Evolutionary conservation across 1,140 invertebrate genomes (phyloP), one percentile per base, ranked within the genome.

Genomic region (Anoplophora glabripennis): DNA sequence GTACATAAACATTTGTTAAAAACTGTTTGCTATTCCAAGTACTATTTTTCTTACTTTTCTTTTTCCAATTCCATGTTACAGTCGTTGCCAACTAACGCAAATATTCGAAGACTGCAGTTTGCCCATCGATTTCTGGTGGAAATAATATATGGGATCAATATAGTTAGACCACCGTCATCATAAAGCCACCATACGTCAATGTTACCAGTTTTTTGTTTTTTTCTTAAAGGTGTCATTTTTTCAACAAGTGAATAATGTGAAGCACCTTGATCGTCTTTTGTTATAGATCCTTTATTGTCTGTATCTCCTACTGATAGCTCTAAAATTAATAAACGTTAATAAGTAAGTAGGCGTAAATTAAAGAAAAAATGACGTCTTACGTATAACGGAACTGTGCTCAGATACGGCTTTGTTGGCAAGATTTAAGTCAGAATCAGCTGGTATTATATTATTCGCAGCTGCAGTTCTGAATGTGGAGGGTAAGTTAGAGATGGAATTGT

Each of bases 181-280:
- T 96, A 98, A 44, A 98, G 76, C 96, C 95, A 98, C 91, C 94
- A 98, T 15, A 97, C 93, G 77, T 98, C 94, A 59, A 98, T 89
- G 0, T 84, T 89, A 21, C 92, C 91, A 70, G 84, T 80, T 49
- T 84, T 81, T 78, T 86, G 83, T 67, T 85, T 85, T 34, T 73
- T 78, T 53, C 80, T 80, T 72, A 94, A 94, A 47, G 88, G 77
- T 21, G 84, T 85, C 73, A 90, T 83, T 45, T 80, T 84, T n/a
- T 82, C 77, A 7, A 88, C 70, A 9, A 86, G 77, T 34, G 83
- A 81, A 15, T 28, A 3, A 28, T 28, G 21, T 28, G 21, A 28
- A 3, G 21, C 5, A 5, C 5, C 5, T 28, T 3, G 2, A 28
- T 28, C 5, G 21, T 3, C 21, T 28, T 5, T 28, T 28, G 21